phyloP scores from a whole-genome alignment of 30 jellyfish, hydroid and myxozoan genomes.

The Pseudorhiza aurosa region DNA sequence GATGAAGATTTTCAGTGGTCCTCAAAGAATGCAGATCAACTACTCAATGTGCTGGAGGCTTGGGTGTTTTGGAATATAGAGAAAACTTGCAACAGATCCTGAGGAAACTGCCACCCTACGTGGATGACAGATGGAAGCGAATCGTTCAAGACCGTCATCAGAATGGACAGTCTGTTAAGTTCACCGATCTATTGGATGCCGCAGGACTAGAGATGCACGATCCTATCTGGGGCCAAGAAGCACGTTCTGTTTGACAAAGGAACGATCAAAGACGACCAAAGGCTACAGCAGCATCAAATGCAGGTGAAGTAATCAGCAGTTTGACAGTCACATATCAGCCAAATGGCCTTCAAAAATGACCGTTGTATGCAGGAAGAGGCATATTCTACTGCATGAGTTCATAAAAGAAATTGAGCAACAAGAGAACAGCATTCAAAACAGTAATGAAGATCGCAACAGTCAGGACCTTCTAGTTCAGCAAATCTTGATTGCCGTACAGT shows the following conservation, averaged over 20 bases:
- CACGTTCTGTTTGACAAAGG: slow-evolving; percentile 27
- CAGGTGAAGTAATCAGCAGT: slow-evolving; percentile 30
- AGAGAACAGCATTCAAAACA: not conserved
- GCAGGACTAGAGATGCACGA: slow-evolving; percentile 30
- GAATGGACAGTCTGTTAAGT: slow-evolving; percentile 21
- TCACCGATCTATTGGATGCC: slow-evolving; percentile 29
- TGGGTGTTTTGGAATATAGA: slow-evolving; percentile 10
- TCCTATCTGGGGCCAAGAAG: slow-evolving; percentile 57
- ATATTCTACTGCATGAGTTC: not conserved
- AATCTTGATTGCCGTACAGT: not conserved
- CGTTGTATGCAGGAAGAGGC: slow-evolving; percentile 1
- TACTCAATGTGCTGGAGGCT: slow-evolving; percentile 17
- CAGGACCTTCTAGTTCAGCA: not conserved
- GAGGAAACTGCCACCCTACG: slow-evolving; percentile 35
- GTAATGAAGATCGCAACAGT: not conserved
- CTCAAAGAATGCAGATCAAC: slow-evolving; percentile 43
- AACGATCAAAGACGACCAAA: slow-evolving; percentile 24
- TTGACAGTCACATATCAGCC: slow-evolving; percentile 5
- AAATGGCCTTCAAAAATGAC: slow-evolving; percentile 1
- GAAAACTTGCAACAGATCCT: slow-evolving; percentile 26
- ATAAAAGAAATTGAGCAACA: not conserved
- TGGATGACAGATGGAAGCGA: slow-evolving; percentile 33
- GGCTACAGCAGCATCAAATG: slow-evolving; percentile 37
- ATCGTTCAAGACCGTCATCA: slow-evolving; percentile 9
- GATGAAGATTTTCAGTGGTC: slow-evolving; percentile 36